Conservation (phyloP, 2,888 invertebrate species). For the Metalampra italica region DNA sequence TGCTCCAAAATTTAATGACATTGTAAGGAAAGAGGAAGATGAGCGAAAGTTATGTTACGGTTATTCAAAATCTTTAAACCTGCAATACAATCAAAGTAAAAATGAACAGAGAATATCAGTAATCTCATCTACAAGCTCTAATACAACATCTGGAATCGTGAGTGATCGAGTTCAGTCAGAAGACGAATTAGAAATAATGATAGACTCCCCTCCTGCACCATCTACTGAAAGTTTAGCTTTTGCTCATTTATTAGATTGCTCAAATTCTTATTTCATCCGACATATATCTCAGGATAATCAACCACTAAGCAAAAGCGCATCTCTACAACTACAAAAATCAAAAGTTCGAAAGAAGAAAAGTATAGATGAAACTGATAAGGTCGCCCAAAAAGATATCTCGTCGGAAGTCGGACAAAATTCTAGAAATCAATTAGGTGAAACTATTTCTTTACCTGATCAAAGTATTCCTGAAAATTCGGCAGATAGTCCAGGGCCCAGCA, state of each 20-base stretch:
- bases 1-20: conserved; percentile 90
- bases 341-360: conserved; percentile 47
- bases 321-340: conserved; percentile 55
- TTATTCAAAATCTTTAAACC: conserved; percentile 81
- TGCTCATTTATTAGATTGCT: conserved; percentile 85
- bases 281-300: conserved; percentile 49
- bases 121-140: conserved; percentile 96
- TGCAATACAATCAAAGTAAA: conserved; percentile 81
- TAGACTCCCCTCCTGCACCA: conserved; percentile 89
- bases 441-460: conserved; percentile 57
- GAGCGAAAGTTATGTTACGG: conserved; percentile 84
- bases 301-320: conserved; percentile 54
- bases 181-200: conserved; percentile 94
- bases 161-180: conserved; percentile 97
- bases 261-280: conserved; percentile 64
- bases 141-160: conserved; percentile 97
- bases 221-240: conserved; percentile 91
- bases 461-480: conserved; percentile 68
- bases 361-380: conserved; percentile 48
- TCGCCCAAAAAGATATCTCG: conserved; percentile 36
- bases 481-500: conserved; percentile 78
- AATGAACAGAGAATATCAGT: conserved; percentile 92
- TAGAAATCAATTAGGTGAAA: conserved; percentile 48
- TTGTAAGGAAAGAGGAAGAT: conserved; percentile 90
- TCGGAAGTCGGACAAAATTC: conserved; percentile 37